Evolutionary conservation across 2,113 vertebrate genomes (phyloP).

Genomic region (Manacus vitellinus): DNA sequence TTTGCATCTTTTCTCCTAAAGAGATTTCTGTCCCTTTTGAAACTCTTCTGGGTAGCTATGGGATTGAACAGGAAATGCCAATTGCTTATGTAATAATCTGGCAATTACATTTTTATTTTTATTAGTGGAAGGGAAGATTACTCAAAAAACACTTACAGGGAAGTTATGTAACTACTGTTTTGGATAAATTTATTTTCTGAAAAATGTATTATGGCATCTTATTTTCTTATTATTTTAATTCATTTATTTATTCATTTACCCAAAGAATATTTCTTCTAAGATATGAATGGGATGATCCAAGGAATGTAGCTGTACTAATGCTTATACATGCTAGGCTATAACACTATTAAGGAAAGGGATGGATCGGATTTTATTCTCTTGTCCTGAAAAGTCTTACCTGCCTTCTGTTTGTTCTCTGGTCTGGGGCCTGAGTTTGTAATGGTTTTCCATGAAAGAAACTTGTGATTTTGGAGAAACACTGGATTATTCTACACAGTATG

Average conservation of each 20-base stretch:
- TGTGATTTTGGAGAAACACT: background rate
- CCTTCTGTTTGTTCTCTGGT: background rate
- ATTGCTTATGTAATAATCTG: background rate
- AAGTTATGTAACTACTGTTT: background rate
- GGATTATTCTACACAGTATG: background rate
- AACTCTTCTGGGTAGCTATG: background rate
- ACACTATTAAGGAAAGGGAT: background rate
- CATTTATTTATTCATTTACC: background rate
- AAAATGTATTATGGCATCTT: background rate
- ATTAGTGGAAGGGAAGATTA: background rate
- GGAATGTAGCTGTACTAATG: background rate
- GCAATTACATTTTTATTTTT: background rate
- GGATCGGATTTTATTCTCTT: background rate
- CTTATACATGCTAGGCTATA: background rate
- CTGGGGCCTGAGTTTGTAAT: background rate
- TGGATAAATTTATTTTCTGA: background rate
- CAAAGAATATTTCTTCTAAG: background rate
- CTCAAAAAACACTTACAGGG: background rate
- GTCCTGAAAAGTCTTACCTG: background rate
- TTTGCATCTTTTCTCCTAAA: background rate
- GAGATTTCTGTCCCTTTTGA: background rate
- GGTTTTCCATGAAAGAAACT: background rate
- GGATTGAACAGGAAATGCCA: background rate
- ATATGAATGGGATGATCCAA: background rate
- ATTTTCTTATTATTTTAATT: background rate